These are phyloP conservation scores for Cathartes aura DNA, from an alignment of 2,113 vertebrate genomes.

Conservation along the genomic window DNA sequence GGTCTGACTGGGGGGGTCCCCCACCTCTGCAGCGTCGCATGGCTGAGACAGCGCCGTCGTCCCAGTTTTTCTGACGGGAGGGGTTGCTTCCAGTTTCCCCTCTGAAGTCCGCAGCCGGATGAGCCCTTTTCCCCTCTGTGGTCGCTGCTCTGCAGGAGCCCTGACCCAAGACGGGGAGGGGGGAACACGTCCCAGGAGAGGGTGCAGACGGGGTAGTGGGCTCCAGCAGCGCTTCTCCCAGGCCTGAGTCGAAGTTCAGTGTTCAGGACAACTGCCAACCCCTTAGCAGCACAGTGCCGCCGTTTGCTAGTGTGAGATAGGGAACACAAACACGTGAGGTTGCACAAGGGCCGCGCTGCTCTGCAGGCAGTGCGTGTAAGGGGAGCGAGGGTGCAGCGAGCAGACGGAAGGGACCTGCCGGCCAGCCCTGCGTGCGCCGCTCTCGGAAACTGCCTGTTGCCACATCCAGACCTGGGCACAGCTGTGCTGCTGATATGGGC, in stretches of 20 bases:
- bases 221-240: neutral
- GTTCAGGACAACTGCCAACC: neutral
- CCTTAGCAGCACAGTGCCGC: neutral
- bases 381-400: neutral
- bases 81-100: neutral
- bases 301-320: neutral
- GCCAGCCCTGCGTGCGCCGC: accelerated
- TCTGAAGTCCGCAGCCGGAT: neutral
- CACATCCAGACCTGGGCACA: neutral
- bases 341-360: neutral
- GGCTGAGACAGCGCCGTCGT: accelerated
- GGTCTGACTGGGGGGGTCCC: neutral
- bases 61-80: neutral
- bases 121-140: neutral
- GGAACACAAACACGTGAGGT: neutral
- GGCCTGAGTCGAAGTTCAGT: neutral
- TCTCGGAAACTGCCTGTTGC: neutral
- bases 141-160: neutral
- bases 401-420: neutral
- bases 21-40: neutral
- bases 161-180: accelerated
- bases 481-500: neutral
- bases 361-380: neutral
- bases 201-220: neutral
- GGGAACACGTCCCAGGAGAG: accelerated